A percentile compares a stretch with the other conserved stretches of the same genome.
phyloP scores from a whole-genome alignment of 1,140 invertebrate genomes.

The Diorhabda sublineata region DNA sequence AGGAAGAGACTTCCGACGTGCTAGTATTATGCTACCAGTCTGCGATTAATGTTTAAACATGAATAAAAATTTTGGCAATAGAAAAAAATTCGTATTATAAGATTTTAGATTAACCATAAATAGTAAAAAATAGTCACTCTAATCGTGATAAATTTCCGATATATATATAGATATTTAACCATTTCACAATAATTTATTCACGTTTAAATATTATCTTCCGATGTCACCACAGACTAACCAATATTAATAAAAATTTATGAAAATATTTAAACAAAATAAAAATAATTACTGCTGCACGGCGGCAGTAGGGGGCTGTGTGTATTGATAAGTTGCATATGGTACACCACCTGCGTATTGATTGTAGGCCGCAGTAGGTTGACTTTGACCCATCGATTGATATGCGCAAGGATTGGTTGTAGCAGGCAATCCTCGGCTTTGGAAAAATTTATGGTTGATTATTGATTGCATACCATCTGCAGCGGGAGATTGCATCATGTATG shows the following conservation, averaged over 20 bases:
- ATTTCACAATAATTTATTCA: not conserved
- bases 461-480: constrained; percentile 53
- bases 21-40: too few species aligned
- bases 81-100: too few species aligned
- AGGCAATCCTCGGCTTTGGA: constrained; percentile 55
- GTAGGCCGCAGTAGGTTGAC: constrained; percentile 51
- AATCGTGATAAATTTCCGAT: too few species aligned
- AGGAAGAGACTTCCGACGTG: too few species aligned
- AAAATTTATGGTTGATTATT: constrained; percentile 60
- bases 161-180: too few species aligned
- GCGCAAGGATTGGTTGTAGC: constrained; percentile 54
- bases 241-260: not conserved
- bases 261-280: constrained; percentile 9
- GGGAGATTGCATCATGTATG: constrained; percentile 49
- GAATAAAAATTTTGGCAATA: too few species aligned
- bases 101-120: too few species aligned
- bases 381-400: constrained; percentile 56
- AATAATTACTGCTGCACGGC: constrained; percentile 44
- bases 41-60: too few species aligned
- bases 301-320: constrained; percentile 47
- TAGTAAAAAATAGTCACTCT: too few species aligned
- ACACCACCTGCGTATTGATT: constrained; percentile 41
- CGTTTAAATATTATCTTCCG: not conserved
- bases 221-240: not conserved
- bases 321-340: constrained; percentile 46